Percentiles rank a stretch among this genome's conserved stretches.
These are phyloP conservation scores for Mayetiola destructor DNA, from an alignment of 2,888 invertebrate species.

Conservation along the genomic window DNA sequence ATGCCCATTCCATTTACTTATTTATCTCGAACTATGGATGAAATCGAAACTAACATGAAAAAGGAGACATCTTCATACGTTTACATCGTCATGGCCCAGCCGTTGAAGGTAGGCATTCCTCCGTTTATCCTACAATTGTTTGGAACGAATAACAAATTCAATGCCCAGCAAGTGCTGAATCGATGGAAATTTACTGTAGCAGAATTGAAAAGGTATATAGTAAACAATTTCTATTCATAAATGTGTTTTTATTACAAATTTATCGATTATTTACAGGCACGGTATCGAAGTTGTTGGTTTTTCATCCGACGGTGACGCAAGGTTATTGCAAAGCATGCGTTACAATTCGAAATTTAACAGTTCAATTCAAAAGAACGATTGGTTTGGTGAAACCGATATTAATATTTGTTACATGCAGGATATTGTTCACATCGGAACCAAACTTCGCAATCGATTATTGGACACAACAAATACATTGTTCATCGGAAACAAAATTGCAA, in stretches of 20 bases:
- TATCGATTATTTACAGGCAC: background rate
- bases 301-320: background rate
- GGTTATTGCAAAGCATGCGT: background rate
- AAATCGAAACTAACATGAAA: background rate
- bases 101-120: background rate
- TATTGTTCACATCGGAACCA: background rate
- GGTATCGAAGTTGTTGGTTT: background rate
- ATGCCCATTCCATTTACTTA: background rate
- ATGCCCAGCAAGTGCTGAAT: background rate
- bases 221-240: too few species aligned
- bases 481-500: background rate
- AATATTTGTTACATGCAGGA: background rate
- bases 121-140: background rate
- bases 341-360: too few species aligned
- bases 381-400: background rate
- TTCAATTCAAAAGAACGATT: too few species aligned
- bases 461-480: background rate
- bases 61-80: background rate
- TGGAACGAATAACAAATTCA: background rate
- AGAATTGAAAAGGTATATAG: background rate
- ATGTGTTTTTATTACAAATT: background rate
- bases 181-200: background rate
- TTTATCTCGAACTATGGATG: background rate
- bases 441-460: background rate
- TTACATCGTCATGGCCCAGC: background rate